Evolutionary conservation across 2,797 vertebrate genomes (phyloP).

Genomic region (Chaunax sp.): DNA sequence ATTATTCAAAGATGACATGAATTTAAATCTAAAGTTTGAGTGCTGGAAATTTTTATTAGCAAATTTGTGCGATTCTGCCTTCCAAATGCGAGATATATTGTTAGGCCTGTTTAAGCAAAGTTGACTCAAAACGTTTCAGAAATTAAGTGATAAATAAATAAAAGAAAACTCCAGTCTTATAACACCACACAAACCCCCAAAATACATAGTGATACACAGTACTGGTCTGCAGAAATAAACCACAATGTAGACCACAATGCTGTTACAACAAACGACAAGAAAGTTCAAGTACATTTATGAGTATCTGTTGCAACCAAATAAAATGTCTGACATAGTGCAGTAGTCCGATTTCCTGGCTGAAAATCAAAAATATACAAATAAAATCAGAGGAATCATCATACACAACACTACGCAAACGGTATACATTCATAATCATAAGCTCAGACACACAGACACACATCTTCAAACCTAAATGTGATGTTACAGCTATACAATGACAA

Average conservation of each 20-base stretch:
- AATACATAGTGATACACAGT: constrained; percentile 2
- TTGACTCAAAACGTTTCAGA: constrained; percentile 46
- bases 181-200: constrained; percentile 13
- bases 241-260: constrained; percentile 30
- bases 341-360: constrained; percentile 63
- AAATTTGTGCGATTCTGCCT: not conserved
- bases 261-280: constrained; percentile 36
- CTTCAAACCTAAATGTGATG: constrained; percentile 37
- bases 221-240: constrained; percentile 46
- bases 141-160: constrained; percentile 55
- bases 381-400: constrained; percentile 75
- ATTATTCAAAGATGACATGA: not conserved
- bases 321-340: constrained; percentile 39
- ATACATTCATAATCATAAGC: constrained; percentile 11
- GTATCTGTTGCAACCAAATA: constrained; percentile 27
- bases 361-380: constrained; percentile 74
- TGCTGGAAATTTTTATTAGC: not conserved
- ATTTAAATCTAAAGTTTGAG: constrained; percentile 18
- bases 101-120: constrained; percentile 5
- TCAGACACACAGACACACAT: constrained; percentile 3
- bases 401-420: constrained; percentile 74
- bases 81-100: no score
- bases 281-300: constrained; percentile 75
- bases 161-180: constrained; percentile 54
- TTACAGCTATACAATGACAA: constrained; percentile 40